Conservation (phyloP, 2,797 vertebrate species). For the Ceryle rudis region DNA sequence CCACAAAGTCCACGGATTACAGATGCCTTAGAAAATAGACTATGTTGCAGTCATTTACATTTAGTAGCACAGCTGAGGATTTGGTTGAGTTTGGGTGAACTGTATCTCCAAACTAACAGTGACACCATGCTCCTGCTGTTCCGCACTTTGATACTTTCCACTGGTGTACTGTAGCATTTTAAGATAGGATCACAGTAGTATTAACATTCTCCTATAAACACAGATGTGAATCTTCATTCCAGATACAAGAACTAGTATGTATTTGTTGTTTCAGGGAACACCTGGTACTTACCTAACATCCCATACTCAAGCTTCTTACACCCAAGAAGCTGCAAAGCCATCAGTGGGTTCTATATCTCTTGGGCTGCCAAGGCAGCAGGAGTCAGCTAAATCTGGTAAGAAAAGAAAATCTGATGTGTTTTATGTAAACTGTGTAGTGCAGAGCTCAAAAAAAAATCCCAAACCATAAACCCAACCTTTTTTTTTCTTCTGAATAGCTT, state of each 20-base stretch:
- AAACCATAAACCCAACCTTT: not conserved
- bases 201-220: not conserved
- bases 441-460: not conserved
- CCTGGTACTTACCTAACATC: constrained; percentile 96
- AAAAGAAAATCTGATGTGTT: not conserved
- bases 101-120: not conserved
- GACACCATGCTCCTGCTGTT: not conserved
- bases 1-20: not conserved
- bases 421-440: not conserved
- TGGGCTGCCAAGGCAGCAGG: constrained; percentile 94
- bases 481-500: constrained; percentile 43
- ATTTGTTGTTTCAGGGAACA: constrained; percentile 86
- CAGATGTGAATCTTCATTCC: not conserved
- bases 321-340: constrained; percentile 90
- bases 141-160: not conserved
- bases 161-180: not conserved
- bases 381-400: constrained; percentile 91
- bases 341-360: constrained; percentile 95
- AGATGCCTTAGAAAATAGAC: not conserved
- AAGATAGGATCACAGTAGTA: not conserved
- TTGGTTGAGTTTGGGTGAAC: not conserved
- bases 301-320: constrained; percentile 87
- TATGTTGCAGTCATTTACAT: not conserved
- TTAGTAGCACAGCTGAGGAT: not conserved
- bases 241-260: not conserved